Evolutionary conservation across 2,113 vertebrate genomes (phyloP).

Genomic region (Pontoporia blainvillei): DNA sequence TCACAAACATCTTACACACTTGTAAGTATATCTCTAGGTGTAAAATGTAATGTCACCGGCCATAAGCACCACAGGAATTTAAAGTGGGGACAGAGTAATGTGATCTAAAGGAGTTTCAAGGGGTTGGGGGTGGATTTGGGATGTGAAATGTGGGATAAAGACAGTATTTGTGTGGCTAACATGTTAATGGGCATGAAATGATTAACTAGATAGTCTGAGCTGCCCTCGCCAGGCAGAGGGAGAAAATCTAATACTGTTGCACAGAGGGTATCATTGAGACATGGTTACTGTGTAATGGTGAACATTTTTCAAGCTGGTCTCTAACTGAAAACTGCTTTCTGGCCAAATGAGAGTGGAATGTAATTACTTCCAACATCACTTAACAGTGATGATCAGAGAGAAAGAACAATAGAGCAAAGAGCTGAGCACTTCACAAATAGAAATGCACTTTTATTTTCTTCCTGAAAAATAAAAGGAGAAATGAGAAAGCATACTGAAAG

Average conservation of each 20-base stretch:
- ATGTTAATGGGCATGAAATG: too few species aligned
- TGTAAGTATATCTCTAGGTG: background rate
- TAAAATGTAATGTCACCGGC: background rate
- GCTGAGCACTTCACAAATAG: background rate
- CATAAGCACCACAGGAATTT: background rate
- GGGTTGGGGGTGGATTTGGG: too few species aligned
- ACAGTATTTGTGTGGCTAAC: background rate
- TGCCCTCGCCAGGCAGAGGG: background rate
- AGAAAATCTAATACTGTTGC: background rate
- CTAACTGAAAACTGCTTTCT: background rate
- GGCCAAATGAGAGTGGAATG: background rate
- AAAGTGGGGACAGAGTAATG: background rate
- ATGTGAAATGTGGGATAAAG: background rate
- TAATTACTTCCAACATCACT: background rate
- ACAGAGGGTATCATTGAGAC: background rate
- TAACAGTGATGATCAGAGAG: background rate
- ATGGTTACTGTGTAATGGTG: background rate
- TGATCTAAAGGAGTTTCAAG: background rate
- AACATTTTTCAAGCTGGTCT: conserved; percentile 9
- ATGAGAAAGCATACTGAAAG: background rate
- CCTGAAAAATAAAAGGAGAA: background rate
- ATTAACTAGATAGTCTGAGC: background rate
- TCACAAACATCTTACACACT: background rate
- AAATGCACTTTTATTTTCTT: background rate
- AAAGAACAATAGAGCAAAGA: background rate